Percentiles rank a stretch among this genome's conserved stretches.
Conservation (phyloP, 2,888 invertebrate species). For the Stenurella melanura region DNA sequence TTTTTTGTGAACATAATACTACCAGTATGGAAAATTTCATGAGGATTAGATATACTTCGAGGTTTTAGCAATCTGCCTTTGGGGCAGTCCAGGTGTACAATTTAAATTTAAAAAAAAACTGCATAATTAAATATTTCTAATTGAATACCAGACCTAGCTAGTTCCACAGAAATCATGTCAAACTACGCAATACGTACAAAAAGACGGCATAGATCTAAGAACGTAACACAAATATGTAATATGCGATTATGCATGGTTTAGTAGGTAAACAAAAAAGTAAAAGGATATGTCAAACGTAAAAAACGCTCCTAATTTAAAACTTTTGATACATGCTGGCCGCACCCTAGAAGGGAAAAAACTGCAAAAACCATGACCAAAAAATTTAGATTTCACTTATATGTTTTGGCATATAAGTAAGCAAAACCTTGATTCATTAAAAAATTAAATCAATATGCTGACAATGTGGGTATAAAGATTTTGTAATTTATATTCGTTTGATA, state of each 20-base stretch:
- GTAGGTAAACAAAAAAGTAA: slow-evolving; percentile 9
- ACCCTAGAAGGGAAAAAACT: not conserved
- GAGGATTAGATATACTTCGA: too few species aligned
- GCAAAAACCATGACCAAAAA: slow-evolving; percentile 7
- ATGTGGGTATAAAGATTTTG: not conserved
- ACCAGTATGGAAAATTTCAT: too few species aligned
- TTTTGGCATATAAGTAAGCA: not conserved
- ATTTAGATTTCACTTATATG: not conserved
- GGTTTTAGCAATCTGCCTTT: too few species aligned
- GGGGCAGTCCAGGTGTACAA: too few species aligned
- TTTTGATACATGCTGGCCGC: not conserved
- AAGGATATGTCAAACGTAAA: slow-evolving; percentile 8
- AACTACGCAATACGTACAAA: not conserved
- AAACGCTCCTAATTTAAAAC: slow-evolving; percentile 4
- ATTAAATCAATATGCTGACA: not conserved
- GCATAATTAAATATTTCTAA: too few species aligned
- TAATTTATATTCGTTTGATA: not conserved
- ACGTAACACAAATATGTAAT: not conserved
- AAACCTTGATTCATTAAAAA: not conserved
- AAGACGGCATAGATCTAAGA: slow-evolving; percentile 2
- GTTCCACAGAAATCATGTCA: not conserved
- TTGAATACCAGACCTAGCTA: not conserved
- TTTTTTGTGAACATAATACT: too few species aligned
- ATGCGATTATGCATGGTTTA: not conserved
- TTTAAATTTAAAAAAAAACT: too few species aligned